Conservation (phyloP, 2,797 vertebrate species). For the Halcyon badia region DNA sequence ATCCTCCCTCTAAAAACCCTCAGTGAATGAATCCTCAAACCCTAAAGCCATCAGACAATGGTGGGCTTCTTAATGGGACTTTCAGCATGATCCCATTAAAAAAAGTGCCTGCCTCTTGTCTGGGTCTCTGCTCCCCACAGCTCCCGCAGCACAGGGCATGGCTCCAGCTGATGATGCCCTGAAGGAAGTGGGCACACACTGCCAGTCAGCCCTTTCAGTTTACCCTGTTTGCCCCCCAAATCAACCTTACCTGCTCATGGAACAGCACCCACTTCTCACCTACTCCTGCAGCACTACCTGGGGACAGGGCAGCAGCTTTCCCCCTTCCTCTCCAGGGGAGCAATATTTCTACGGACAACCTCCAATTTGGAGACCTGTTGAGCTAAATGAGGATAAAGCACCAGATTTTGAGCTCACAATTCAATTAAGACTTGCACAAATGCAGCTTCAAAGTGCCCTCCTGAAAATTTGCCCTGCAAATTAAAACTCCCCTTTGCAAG, state of each 20-base stretch:
- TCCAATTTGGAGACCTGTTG: neutral
- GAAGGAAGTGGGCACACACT: fast-evolving
- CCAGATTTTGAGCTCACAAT: neutral
- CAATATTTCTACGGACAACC: neutral
- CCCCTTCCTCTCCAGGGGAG: neutral
- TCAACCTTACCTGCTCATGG: neutral
- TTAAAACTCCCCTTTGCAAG: conserved; percentile 32
- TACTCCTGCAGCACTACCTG: fast-evolving
- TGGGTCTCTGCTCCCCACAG: neutral
- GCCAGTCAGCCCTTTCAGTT: neutral
- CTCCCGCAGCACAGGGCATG: fast-evolving
- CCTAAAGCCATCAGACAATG: neutral
- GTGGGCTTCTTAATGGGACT: neutral
- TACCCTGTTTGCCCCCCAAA: neutral
- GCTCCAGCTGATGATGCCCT: fast-evolving
- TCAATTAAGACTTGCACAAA: conserved; percentile 39
- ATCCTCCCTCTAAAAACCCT: neutral
- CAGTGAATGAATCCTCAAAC: fast-evolving
- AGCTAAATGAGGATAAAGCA: neutral
- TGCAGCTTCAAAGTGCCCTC: neutral
- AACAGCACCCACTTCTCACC: neutral
- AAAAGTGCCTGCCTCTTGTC: neutral
- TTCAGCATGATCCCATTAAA: neutral
- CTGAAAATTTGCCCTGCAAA: conserved; percentile 18
- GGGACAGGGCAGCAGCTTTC: neutral